Conservation (phyloP, 2,797 vertebrate species). For the Pteronotus mesoamericanus region DNA sequence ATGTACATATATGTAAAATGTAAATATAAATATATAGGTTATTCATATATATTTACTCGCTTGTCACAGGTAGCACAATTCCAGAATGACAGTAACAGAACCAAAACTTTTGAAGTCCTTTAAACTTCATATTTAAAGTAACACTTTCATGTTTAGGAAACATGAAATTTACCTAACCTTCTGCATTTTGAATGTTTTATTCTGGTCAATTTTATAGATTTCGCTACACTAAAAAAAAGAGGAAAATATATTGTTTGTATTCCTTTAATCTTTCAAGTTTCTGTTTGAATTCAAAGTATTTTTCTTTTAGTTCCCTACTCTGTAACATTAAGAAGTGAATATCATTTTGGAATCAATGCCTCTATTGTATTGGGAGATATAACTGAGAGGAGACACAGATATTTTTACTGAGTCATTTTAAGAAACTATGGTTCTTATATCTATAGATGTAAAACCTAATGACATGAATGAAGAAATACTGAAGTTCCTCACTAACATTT, state of each 20-base stretch:
- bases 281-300: not conserved
- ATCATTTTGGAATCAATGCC: not conserved
- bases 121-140: not conserved
- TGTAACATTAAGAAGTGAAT: not conserved
- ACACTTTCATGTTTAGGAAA: not conserved
- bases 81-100: not conserved
- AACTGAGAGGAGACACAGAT: not conserved
- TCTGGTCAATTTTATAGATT: not conserved
- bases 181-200: not conserved
- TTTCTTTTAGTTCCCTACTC: not conserved
- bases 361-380: not conserved
- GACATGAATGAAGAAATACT: not conserved
- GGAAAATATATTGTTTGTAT: not conserved
- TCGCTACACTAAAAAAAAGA: not conserved
- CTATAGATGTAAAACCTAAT: not conserved
- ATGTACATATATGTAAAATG: not conserved
- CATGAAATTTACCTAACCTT: not conserved
- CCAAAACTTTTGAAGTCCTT: not conserved
- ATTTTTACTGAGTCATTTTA: not conserved
- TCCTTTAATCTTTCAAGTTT: not conserved
- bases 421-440: not conserved
- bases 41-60: not conserved
- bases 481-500: not conserved
- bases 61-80: not conserved
- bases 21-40: not conserved